Conservation (phyloP, 2,888 invertebrate species). For the Scaptomyza reducta region DNA sequence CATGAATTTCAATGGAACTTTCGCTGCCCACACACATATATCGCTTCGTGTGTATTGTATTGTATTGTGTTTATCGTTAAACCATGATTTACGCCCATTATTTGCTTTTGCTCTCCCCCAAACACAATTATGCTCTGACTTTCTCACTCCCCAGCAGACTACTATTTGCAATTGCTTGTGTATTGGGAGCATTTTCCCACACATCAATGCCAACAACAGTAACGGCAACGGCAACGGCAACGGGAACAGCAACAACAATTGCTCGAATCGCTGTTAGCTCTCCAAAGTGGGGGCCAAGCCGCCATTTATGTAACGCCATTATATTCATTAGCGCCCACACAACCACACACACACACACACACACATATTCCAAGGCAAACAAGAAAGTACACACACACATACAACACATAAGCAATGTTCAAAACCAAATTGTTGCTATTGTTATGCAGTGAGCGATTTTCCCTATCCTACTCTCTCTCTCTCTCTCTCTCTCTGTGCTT, state of each 20-base stretch:
- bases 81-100: slow-evolving; percentile 79
- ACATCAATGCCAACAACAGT: slow-evolving; percentile 63
- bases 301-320: slow-evolving; percentile 76
- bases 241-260: slow-evolving; percentile 13
- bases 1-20: slow-evolving; percentile 43
- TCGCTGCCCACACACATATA: slow-evolving; percentile 13
- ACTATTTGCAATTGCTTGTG: slow-evolving; percentile 49
- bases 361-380: slow-evolving; percentile 18
- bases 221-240: neutral
- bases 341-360: slow-evolving; percentile 7
- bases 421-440: slow-evolving; percentile 72
- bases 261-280: slow-evolving; percentile 36
- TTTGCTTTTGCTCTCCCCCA: slow-evolving; percentile 50
- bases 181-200: slow-evolving; percentile 59
- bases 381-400: slow-evolving; percentile 14
- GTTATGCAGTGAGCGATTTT: slow-evolving; percentile 70
- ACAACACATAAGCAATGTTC: slow-evolving; percentile 26
- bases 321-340: slow-evolving; percentile 74
- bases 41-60: slow-evolving; percentile 21
- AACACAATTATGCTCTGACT: slow-evolving; percentile 36
- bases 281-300: slow-evolving; percentile 42
- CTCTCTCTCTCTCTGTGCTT: neutral
- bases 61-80: slow-evolving; percentile 72
- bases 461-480: slow-evolving; percentile 1
- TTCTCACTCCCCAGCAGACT: neutral